phyloP scores from a whole-genome alignment of 1,140 invertebrate species.

The Eciton burchellii region DNA sequence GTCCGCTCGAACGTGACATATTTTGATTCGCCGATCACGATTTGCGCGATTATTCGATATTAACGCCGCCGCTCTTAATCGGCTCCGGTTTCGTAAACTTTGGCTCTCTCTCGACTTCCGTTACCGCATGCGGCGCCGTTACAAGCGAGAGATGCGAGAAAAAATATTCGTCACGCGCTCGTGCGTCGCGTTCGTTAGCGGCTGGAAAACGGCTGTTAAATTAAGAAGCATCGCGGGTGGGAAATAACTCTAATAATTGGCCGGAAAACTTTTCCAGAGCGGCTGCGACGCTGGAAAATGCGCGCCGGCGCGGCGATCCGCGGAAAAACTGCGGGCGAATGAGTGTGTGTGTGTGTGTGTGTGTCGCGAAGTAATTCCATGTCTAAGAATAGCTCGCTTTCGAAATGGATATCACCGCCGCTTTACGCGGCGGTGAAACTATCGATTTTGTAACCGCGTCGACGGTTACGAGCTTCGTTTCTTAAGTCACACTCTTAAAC shows the following conservation, averaged over 20 bases:
- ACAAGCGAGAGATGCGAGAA: constrained; percentile 16
- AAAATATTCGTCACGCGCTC: constrained; percentile 41
- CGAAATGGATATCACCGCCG: constrained; percentile 51
- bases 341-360: constrained; percentile 27
- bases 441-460: neutral
- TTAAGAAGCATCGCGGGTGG: constrained; percentile 52
- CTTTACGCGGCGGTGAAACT: constrained; percentile 35
- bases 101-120: constrained; percentile 41
- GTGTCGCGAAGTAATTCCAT: constrained; percentile 43
- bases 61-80: constrained; percentile 18
- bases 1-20: neutral
- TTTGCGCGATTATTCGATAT: constrained; percentile 37
- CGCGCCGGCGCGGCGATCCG: neutral
- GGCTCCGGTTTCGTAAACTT: constrained; percentile 21
- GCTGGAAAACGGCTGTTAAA: constrained; percentile 43
- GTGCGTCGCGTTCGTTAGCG: constrained; percentile 41
- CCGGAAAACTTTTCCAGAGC: constrained; percentile 35
- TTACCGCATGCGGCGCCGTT: neutral
- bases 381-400: constrained; percentile 29
- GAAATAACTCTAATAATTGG: constrained; percentile 59
- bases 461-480: neutral
- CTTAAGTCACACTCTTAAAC: constrained; percentile 11
- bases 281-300: constrained; percentile 29
- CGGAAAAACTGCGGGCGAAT: constrained; percentile 40
- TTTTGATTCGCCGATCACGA: constrained; percentile 38